These are phyloP conservation scores for Siderastrea radians DNA, from an alignment of 92 coral and sea anemone species.

Conservation along the genomic window DNA sequence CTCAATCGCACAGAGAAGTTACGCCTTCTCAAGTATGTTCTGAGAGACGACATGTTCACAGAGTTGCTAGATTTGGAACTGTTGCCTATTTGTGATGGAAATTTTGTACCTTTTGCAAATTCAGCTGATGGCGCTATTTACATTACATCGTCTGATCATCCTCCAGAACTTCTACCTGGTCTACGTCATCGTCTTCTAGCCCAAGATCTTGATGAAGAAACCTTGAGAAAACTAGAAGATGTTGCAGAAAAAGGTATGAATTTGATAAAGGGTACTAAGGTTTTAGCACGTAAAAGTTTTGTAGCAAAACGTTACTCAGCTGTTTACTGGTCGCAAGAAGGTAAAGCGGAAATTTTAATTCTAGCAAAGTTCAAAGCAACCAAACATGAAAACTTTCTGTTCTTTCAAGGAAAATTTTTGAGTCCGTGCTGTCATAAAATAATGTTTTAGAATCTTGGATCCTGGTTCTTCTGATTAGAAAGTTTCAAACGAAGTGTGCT, in stretches of 20 bases:
- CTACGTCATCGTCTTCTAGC: conserved; percentile 64
- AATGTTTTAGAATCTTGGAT: too few species aligned
- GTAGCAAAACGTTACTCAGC: too few species aligned
- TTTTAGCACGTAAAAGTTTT: too few species aligned
- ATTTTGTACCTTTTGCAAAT: conserved; percentile 49
- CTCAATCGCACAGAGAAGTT: conserved; percentile 55
- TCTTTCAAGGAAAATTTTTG: too few species aligned
- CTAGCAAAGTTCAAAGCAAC: too few species aligned
- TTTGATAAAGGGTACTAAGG: too few species aligned
- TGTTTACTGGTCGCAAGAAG: too few species aligned
- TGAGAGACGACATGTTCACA: conserved; percentile 57
- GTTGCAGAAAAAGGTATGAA: conserved; percentile 60
- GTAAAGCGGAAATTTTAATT: too few species aligned
- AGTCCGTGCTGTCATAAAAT: too few species aligned
- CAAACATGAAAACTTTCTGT: too few species aligned
- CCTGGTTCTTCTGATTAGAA: too few species aligned
- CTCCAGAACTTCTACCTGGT: conserved; percentile 81
- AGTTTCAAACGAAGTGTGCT: too few species aligned
- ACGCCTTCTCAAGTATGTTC: conserved; percentile 69
- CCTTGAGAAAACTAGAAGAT: conserved; percentile 23
- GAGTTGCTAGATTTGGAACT: conserved; percentile 77
- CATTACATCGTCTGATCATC: conserved; percentile 70
- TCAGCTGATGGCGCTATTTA: conserved; percentile 41
- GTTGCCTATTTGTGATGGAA: conserved; percentile 74
- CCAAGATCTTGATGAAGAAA: conserved; percentile 47